Evolutionary conservation across 2,113 vertebrate genomes (phyloP).

Genomic region (Chionomys nivalis): DNA sequence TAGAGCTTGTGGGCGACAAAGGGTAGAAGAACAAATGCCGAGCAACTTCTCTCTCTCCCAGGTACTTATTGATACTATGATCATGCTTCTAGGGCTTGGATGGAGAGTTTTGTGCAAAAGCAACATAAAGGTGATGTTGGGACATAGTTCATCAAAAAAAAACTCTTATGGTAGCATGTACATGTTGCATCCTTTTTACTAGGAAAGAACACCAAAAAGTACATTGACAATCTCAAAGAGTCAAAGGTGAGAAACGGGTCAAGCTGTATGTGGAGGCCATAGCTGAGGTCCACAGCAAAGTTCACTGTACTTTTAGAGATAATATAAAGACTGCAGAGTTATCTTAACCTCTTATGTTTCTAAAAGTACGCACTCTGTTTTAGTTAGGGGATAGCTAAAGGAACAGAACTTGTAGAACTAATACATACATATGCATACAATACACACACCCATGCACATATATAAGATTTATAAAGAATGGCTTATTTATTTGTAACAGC

Average conservation of each 20-base stretch:
- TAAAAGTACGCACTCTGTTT: background rate
- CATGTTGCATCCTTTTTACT: background rate
- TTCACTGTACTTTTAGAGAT: background rate
- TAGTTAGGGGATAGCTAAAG: background rate
- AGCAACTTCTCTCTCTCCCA: background rate
- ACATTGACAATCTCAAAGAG: background rate
- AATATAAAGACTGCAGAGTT: background rate
- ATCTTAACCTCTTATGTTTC: background rate
- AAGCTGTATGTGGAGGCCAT: fast-evolving
- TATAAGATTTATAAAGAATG: too few species aligned
- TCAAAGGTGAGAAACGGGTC: background rate
- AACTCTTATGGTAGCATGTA: background rate
- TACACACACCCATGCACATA: too few species aligned
- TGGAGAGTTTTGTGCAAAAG: background rate
- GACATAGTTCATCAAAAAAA: background rate
- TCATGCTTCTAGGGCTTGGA: background rate
- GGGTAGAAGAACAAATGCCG: background rate
- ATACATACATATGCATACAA: background rate
- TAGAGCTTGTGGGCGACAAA: background rate
- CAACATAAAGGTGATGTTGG: background rate
- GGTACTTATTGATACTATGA: background rate
- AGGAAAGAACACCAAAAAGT: background rate
- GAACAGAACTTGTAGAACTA: background rate
- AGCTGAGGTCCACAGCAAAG: background rate
- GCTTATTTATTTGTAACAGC: too few species aligned